Percentiles rank a stretch among this genome's conserved stretches.
These are phyloP conservation scores for Caenorhabditis imperialis DNA, from an alignment of 2,888 invertebrate species.

Conservation along the genomic window DNA sequence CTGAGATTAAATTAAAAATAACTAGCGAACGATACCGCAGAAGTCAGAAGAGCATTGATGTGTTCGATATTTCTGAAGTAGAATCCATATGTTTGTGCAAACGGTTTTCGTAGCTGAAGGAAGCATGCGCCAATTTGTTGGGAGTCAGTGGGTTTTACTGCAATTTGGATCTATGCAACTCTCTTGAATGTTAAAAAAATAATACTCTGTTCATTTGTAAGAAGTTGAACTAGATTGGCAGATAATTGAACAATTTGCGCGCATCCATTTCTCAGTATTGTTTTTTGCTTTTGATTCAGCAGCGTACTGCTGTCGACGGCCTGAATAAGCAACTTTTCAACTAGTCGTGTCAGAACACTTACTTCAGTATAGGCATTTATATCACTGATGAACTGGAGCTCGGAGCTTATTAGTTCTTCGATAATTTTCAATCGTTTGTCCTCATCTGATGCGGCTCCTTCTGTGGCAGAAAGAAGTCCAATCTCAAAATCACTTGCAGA, in stretches of 20 bases:
- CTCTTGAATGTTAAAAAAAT: not conserved
- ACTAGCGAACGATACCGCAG: too few species aligned
- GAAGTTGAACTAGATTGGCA: constrained; percentile 57
- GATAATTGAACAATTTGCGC: constrained; percentile 68
- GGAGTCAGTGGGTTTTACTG: constrained; percentile 60
- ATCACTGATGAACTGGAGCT: constrained; percentile 61
- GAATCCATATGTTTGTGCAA: constrained; percentile 71
- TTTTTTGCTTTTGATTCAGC: constrained; percentile 62
- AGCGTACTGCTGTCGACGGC: constrained; percentile 53
- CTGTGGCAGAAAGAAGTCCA: constrained; percentile 34
- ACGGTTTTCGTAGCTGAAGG: constrained; percentile 68
- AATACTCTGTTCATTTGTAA: constrained; percentile 63
- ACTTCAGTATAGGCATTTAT: constrained; percentile 59
- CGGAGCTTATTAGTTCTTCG: constrained; percentile 60
- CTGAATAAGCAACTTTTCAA: constrained; percentile 17
- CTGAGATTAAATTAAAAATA: not conserved
- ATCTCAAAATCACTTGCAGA: constrained; percentile 36
- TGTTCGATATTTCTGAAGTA: constrained; percentile 74
- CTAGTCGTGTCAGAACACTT: too few species aligned
- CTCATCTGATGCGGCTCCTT: constrained; percentile 35
- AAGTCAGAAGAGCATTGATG: constrained; percentile 68
- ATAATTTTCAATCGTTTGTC: constrained; percentile 45
- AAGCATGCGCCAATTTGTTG: constrained; percentile 66
- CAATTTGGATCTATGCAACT: constrained; percentile 12
- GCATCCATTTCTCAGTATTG: constrained; percentile 63